A percentile compares a stretch with the other conserved stretches of the same genome.
These are phyloP conservation scores for Choristoneura rosaceana DNA, from an alignment of 2,888 invertebrate genomes.

Conservation along the genomic window DNA sequence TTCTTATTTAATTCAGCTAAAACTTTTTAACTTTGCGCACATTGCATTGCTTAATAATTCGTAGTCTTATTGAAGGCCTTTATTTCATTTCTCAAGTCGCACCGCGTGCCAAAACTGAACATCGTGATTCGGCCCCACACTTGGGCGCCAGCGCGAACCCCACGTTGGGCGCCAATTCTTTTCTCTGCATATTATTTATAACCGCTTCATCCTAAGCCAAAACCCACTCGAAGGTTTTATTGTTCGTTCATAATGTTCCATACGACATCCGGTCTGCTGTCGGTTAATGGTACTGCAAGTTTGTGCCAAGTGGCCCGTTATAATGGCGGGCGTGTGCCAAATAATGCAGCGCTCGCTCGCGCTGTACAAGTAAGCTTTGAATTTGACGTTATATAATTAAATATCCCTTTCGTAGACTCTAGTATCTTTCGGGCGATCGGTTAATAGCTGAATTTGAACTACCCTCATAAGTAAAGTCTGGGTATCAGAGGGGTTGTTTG, in stretches of 20 bases:
- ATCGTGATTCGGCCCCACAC: conserved; percentile 21
- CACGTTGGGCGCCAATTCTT: conserved; percentile 65
- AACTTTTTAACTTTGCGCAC: too few relatives aligned
- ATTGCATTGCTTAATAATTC: not conserved
- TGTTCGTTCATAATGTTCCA: conserved; percentile 77
- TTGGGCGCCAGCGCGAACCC: conserved; percentile 42
- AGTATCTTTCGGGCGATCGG: not conserved
- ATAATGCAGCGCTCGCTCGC: conserved; percentile 62
- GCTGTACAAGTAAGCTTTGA: conserved; percentile 38
- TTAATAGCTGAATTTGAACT: not conserved
- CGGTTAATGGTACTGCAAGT: conserved; percentile 73
- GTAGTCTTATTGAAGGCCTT: not conserved
- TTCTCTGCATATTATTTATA: conserved; percentile 30
- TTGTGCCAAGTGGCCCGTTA: conserved; percentile 71
- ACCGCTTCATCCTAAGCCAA: conserved; percentile 50
- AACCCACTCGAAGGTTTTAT: conserved; percentile 71
- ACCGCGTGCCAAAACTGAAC: conserved; percentile 19
- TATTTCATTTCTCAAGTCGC: not conserved
- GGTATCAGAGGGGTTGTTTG: not conserved
- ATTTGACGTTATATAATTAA: conserved; percentile 38
- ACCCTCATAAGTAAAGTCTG: not conserved
- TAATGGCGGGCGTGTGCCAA: conserved; percentile 78
- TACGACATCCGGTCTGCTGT: conserved; percentile 81
- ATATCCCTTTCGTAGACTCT: conserved; percentile 26
- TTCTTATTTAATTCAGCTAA: too few relatives aligned